Evolutionary conservation across 2,113 vertebrate species (phyloP).

Genomic region (Candoia aspera): DNA sequence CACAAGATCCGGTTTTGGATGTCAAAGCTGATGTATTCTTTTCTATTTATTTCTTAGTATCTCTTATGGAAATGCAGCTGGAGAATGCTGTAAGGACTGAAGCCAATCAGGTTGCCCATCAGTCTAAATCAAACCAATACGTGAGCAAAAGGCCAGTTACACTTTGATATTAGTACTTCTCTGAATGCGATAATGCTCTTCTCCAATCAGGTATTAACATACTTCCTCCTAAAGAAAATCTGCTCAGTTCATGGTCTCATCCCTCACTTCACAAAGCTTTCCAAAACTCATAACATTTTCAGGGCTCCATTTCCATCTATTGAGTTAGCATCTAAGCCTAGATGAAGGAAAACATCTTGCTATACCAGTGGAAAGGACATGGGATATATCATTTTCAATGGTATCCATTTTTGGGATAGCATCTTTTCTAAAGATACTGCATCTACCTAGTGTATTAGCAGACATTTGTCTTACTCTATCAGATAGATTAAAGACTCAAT

Average conservation of each 20-base stretch:
- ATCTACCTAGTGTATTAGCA: slow-evolving; percentile 57
- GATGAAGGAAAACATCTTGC: not conserved
- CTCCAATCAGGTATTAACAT: not conserved
- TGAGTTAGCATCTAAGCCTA: not conserved
- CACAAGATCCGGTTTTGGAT: not conserved
- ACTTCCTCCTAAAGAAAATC: not conserved
- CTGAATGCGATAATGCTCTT: not conserved
- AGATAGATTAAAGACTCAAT: slow-evolving; percentile 68
- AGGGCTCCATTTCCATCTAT: not conserved
- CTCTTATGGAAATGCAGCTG: not conserved
- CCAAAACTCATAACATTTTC: not conserved
- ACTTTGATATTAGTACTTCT: not conserved
- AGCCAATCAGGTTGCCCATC: not conserved
- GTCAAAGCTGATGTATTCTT: not conserved
- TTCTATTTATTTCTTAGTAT: not conserved
- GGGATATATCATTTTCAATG: slow-evolving; percentile 36
- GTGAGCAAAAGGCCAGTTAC: not conserved
- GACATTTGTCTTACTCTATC: slow-evolving; percentile 68
- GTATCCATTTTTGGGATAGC: slow-evolving; percentile 28
- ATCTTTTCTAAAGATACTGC: slow-evolving; percentile 58
- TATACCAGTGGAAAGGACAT: slow-evolving; percentile 31
- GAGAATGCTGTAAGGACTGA: not conserved
- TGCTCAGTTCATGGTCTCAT: not conserved
- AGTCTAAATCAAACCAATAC: not conserved
- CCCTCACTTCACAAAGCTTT: not conserved